Percentiles rank a stretch among this genome's conserved stretches.
Evolutionary conservation across 2,797 vertebrate species (phyloP).

Genomic region (Acanthiza pusilla): DNA sequence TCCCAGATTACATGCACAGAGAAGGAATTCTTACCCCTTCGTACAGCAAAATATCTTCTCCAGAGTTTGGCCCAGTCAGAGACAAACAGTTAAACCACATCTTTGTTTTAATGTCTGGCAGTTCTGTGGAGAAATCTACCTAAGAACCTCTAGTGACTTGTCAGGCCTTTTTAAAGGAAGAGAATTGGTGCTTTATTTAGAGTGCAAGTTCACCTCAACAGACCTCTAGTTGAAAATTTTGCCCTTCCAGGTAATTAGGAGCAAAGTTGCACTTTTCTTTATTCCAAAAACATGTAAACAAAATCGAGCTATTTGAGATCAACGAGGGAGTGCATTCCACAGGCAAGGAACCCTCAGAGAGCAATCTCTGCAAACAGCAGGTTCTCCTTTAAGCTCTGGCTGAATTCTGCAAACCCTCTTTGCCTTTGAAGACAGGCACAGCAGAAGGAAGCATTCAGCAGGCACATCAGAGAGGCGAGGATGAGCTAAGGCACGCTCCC

Average conservation of each 20-base stretch:
- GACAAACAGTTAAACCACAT: not conserved
- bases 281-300: not conserved
- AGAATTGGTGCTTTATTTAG: not conserved
- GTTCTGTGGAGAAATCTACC: not conserved
- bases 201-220: not conserved
- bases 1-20: not conserved
- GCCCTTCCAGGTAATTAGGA: not conserved
- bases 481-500: not conserved
- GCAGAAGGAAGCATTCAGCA: accelerated
- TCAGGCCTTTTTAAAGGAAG: not conserved
- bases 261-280: not conserved
- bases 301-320: not conserved
- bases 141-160: not conserved
- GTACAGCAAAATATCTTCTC: not conserved
- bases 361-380: not conserved
- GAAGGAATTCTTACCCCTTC: not conserved
- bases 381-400: not conserved
- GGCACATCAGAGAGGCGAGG: not conserved
- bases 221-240: not conserved
- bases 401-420: not conserved
- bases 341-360: not conserved
- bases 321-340: not conserved
- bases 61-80: not conserved
- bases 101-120: not conserved
- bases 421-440: not conserved